phyloP scores from a whole-genome alignment of 2,113 vertebrate genomes.

The Triplophysa siluroides region DNA sequence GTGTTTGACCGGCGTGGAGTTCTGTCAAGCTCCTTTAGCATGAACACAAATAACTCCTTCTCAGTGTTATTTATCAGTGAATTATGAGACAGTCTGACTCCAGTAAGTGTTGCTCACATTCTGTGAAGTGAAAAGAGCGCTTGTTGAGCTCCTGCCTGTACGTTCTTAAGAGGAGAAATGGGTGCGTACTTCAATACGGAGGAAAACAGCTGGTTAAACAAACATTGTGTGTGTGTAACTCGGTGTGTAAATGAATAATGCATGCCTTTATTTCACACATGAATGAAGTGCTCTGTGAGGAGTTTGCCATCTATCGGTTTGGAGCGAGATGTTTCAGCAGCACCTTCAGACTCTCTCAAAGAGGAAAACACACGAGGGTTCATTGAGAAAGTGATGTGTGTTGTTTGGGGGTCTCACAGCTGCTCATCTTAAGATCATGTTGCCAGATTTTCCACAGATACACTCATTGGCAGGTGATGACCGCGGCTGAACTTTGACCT shows the following conservation, averaged over 20 bases:
- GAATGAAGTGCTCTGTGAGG: constrained; percentile 74
- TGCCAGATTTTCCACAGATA: constrained; percentile 1
- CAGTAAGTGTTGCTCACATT: constrained; percentile 42
- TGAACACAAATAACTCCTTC: constrained; percentile 60
- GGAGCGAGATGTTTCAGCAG: not conserved
- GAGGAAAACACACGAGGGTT: too few species aligned
- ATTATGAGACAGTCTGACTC: constrained; percentile 72
- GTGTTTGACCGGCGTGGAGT: constrained; percentile 9
- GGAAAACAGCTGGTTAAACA: constrained; percentile 84
- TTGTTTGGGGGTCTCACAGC: not conserved
- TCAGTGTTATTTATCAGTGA: constrained; percentile 62
- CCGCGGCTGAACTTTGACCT: constrained; percentile 19
- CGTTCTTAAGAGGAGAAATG: constrained; percentile 64
- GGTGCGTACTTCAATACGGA: constrained; percentile 70
- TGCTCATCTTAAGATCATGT: constrained; percentile 4
- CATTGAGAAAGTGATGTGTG: too few species aligned
- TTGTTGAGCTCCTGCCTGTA: constrained; percentile 74
- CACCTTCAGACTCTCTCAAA: too few species aligned
- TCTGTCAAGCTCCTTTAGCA: constrained; percentile 35
- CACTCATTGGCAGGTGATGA: not conserved
- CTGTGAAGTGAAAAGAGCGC: constrained; percentile 71
- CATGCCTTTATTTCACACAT: constrained; percentile 77
- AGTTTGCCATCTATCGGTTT: constrained; percentile 24
- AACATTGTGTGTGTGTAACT: constrained; percentile 74
- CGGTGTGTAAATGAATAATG: constrained; percentile 84